A percentile compares a stretch with the other conserved stretches of the same genome.
Evolutionary conservation across 2,797 vertebrate genomes (phyloP).

Genomic region (Helarctos malayanus): DNA sequence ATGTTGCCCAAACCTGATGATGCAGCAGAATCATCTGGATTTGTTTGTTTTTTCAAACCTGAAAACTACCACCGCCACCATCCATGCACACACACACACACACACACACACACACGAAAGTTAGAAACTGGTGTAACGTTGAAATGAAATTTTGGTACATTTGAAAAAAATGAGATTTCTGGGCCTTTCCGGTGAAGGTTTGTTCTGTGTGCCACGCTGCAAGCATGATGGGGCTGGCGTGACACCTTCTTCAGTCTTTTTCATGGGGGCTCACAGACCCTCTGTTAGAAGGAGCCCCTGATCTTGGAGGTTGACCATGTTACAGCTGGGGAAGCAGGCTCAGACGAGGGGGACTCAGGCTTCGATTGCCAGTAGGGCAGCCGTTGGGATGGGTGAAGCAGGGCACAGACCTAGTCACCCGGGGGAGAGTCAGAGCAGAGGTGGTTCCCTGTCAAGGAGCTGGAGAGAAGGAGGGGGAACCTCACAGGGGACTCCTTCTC

Average conservation of each 20-base stretch:
- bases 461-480: neutral
- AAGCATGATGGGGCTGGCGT: accelerated
- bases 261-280: neutral
- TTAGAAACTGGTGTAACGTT: neutral
- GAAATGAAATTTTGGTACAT: neutral
- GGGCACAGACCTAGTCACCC: neutral
- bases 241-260: neutral
- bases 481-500: neutral
- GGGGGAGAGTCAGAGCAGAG: neutral
- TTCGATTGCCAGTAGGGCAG: neutral
- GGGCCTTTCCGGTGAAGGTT: neutral
- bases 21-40: neutral
- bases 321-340: neutral
- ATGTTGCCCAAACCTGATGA: neutral
- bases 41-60: slow-evolving; percentile 26
- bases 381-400: accelerated
- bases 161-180: neutral
- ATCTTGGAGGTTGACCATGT: neutral
- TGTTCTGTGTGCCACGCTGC: neutral
- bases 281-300: neutral
- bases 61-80: neutral
- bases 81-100: accelerated
- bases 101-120: neutral
- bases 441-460: neutral
- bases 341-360: neutral